These are phyloP conservation scores for Regulus satrapa DNA, from an alignment of 2,113 vertebrate genomes.

Conservation along the genomic window DNA sequence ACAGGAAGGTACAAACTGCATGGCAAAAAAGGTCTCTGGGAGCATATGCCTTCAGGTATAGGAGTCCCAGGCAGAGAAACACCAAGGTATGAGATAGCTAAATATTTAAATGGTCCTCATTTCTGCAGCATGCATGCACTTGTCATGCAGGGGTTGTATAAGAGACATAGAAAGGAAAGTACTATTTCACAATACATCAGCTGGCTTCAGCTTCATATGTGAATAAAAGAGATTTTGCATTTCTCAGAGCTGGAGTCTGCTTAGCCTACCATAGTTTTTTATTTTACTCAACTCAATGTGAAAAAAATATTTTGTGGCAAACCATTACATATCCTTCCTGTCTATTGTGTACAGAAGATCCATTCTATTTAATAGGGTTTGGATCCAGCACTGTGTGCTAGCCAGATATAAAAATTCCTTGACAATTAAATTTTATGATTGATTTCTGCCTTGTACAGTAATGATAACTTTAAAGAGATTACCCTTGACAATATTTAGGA, in stretches of 20 bases:
- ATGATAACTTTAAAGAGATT: background rate
- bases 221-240: background rate
- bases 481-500: background rate
- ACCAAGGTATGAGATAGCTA: background rate
- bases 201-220: background rate
- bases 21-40: background rate
- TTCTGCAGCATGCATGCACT: background rate
- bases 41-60: background rate
- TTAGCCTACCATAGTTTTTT: background rate
- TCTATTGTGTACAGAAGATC: background rate
- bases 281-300: background rate
- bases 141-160: background rate
- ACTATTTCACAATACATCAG: background rate
- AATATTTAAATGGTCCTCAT: background rate
- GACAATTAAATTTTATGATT: background rate
- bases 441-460: background rate
- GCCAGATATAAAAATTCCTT: background rate
- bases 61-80: background rate
- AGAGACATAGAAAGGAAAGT: background rate
- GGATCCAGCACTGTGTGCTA: rapidly evolving
- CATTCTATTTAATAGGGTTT: background rate
- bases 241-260: rapidly evolving
- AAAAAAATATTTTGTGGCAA: background rate
- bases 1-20: background rate
- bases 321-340: background rate